Conservation (phyloP, 2,888 invertebrate species). For the Neoascia interrupta region DNA sequence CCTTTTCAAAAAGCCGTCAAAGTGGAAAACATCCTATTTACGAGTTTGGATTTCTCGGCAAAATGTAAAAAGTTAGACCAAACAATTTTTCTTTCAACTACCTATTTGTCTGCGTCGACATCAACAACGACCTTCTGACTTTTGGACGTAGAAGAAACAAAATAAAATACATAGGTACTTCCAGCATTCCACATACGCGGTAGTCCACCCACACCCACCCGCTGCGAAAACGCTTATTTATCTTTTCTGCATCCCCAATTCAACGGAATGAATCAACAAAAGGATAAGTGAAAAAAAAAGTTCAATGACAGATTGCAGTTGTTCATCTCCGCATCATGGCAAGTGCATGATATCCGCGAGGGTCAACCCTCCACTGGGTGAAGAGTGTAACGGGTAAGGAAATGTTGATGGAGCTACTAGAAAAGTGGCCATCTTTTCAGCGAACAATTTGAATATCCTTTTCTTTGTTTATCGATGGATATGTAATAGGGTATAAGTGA, state of each 20-base stretch:
- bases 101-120: too few relatives aligned
- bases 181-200: conserved; percentile 17
- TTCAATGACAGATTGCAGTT: conserved; percentile 62
- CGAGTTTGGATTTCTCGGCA: neutral
- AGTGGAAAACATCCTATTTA: conserved; percentile 35
- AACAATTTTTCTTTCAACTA: too few relatives aligned
- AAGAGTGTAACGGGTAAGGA: conserved; percentile 1
- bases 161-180: conserved; percentile 16
- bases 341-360: conserved; percentile 32
- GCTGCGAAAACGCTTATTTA: conserved; percentile 11
- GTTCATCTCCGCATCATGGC: conserved; percentile 38
- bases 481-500: conserved; percentile 25
- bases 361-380: conserved; percentile 25
- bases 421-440: conserved; percentile 58
- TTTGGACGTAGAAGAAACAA: conserved; percentile 17
- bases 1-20: conserved; percentile 31
- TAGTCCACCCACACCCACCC: neutral
- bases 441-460: conserved; percentile 48
- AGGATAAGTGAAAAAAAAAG: conserved; percentile 25
- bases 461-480: conserved; percentile 51
- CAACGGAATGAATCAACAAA: conserved; percentile 33
- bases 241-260: conserved; percentile 40
- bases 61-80: too few relatives aligned
- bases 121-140: conserved; percentile 48
- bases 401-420: neutral